phyloP scores from a whole-genome alignment of 2,888 invertebrate species.

The Drosophila parthenogenetica region DNA sequence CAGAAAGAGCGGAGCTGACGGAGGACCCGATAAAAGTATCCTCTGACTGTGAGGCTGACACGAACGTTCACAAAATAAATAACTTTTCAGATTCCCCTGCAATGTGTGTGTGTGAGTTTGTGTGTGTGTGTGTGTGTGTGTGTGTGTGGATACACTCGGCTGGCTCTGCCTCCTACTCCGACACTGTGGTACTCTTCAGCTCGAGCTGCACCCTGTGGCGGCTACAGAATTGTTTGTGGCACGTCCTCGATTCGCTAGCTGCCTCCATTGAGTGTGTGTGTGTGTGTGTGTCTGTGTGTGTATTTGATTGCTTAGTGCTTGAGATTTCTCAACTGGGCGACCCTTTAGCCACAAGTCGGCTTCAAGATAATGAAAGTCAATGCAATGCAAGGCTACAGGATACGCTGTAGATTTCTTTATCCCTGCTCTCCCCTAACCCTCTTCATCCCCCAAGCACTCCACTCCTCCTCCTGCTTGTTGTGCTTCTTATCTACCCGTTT shows the following conservation, averaged over 20 bases:
- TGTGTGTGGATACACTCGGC: slow-evolving; percentile 72
- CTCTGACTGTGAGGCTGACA: slow-evolving; percentile 63
- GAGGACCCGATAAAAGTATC: slow-evolving; percentile 69
- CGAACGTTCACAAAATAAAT: slow-evolving; percentile 70
- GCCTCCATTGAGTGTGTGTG: slow-evolving; percentile 30
- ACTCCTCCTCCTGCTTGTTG: background rate
- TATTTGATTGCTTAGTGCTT: slow-evolving; percentile 52
- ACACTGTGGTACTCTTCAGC: slow-evolving; percentile 30
- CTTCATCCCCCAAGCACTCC: background rate
- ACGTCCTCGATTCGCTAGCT: slow-evolving; percentile 72
- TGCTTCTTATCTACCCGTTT: slow-evolving; percentile 2
- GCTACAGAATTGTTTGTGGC: slow-evolving; percentile 71
- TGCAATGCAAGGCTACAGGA: slow-evolving; percentile 77
- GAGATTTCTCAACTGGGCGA: slow-evolving; percentile 35
- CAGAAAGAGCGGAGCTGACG: background rate
- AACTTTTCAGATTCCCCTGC: slow-evolving; percentile 69
- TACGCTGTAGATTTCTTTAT: slow-evolving; percentile 49
- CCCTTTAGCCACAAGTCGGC: slow-evolving; percentile 26
- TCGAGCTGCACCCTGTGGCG: slow-evolving; percentile 75
- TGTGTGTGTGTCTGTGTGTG: slow-evolving; percentile 10
- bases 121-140: slow-evolving; percentile 10
- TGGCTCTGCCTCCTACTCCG: slow-evolving; percentile 45
- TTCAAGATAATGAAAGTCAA: slow-evolving; percentile 80
- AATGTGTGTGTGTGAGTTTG: slow-evolving; percentile 29
- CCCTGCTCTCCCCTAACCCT: background rate